phyloP scores from a whole-genome alignment of 2,797 vertebrate genomes.

The Acipenser ruthenus region DNA sequence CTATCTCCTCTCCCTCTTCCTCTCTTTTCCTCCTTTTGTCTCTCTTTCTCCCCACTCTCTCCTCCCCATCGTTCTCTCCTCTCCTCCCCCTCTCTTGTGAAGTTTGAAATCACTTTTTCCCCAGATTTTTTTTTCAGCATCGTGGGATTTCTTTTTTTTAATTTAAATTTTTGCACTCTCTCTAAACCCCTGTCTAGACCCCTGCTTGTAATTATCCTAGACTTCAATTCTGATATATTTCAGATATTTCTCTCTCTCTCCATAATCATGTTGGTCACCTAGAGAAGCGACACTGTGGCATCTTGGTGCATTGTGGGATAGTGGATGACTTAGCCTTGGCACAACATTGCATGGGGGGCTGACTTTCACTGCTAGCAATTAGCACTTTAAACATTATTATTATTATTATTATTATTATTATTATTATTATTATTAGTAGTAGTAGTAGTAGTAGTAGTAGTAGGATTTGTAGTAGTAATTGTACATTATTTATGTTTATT shows the following conservation, averaged over 20 bases:
- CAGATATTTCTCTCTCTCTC: too few species aligned
- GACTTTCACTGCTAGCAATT: too few species aligned
- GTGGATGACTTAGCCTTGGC: conserved; percentile 59
- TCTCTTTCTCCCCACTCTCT: conserved; percentile 26
- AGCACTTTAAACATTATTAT: too few species aligned
- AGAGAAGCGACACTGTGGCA: conserved; percentile 49
- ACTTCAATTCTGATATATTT: too few species aligned
- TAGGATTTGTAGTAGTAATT: too few species aligned
- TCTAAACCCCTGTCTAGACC: too few species aligned
- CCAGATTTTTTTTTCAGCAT: too few species aligned
- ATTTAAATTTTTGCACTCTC: conserved; percentile 21
- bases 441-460: too few species aligned
- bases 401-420: too few species aligned
- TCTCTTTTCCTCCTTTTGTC: conserved; percentile 17
- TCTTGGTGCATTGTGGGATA: conserved; percentile 75
- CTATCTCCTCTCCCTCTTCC: neutral
- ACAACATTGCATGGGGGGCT: conserved; percentile 62
- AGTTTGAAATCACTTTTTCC: conserved; percentile 31
- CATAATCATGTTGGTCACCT: neutral
- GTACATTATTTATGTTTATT: too few species aligned
- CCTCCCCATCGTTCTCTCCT: conserved; percentile 23
- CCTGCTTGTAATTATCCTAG: too few species aligned
- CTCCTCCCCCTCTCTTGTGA: conserved; percentile 24
- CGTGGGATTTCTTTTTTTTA: neutral
- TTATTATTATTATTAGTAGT: too few species aligned